These are phyloP conservation scores for Pogonognathellus flavescens DNA, from an alignment of 1,140 invertebrate species.

Conservation along the genomic window DNA sequence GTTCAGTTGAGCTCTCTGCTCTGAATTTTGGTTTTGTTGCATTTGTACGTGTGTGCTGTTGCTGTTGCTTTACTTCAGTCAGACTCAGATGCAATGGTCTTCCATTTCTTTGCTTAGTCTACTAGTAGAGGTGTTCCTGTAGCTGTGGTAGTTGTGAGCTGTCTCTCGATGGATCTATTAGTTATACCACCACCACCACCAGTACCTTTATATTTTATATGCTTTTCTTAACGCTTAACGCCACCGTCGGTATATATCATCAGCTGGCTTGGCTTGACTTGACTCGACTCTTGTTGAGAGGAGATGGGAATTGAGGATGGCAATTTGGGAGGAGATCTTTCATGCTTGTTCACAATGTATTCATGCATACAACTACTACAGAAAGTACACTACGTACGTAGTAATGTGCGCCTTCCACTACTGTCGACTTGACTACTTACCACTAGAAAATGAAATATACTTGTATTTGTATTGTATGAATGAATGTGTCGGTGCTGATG, in stretches of 20 bases:
- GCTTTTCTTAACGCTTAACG: no score
- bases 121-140: not conserved
- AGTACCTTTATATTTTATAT: no score
- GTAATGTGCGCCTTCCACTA: no score
- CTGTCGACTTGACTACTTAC: no score
- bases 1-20: conserved; percentile 1
- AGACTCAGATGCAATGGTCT: not conserved
- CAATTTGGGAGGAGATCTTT: conserved; percentile 33
- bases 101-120: not conserved
- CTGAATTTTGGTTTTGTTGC: conserved; percentile 25
- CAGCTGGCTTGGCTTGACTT: conserved; percentile 12
- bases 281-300: conserved; percentile 9
- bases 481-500: conserved; percentile 38
- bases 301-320: conserved; percentile 43
- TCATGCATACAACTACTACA: not conserved
- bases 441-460: no score
- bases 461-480: not conserved
- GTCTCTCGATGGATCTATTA: conserved; percentile 45
- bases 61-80: not conserved
- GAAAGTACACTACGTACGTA: not conserved
- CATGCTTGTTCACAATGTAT: conserved; percentile 15
- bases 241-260: conserved; percentile 18
- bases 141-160: not conserved
- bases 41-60: not conserved
- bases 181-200: not conserved